Conservation (phyloP, 2,113 vertebrate species). For the Nannobrachium achirus region DNA sequence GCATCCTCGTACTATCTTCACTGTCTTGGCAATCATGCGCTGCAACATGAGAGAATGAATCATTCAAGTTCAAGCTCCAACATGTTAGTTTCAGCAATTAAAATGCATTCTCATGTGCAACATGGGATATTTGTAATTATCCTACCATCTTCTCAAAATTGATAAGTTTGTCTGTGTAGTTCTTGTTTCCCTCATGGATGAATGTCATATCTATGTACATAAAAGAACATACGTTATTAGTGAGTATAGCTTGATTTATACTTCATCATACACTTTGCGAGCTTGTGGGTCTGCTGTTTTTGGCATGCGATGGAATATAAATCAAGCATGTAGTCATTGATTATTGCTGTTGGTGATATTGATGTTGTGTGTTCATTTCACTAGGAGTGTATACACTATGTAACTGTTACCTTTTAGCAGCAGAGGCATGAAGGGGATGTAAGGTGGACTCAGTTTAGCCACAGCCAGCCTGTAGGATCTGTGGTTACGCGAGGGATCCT, state of each 20-base stretch:
- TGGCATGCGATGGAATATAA: no score
- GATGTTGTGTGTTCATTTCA: no score
- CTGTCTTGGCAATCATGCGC: conserved; percentile 92
- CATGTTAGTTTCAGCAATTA: background rate
- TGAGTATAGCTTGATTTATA: background rate
- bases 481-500: conserved; percentile 96
- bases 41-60: conserved; percentile 52
- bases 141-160: conserved; percentile 98
- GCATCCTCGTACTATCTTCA: conserved; percentile 86
- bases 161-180: conserved; percentile 87
- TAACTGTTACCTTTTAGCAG: conserved; percentile 89
- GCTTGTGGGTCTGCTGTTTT: no score
- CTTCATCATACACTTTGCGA: no score
- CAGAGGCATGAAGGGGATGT: conserved; percentile 95
- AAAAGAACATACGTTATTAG: background rate
- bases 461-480: conserved; percentile 89
- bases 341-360: no score
- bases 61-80: background rate
- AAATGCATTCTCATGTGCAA: background rate
- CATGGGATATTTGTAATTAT: background rate
- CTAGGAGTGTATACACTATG: background rate
- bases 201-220: conserved; percentile 89
- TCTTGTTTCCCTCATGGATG: conserved; percentile 94
- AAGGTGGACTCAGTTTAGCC: conserved; percentile 89
- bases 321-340: no score